Evolutionary conservation across 1,140 invertebrate genomes (phyloP), one percentile per base, ranked within the genome.

Genomic region (Aporrectodea caliginosa): DNA sequence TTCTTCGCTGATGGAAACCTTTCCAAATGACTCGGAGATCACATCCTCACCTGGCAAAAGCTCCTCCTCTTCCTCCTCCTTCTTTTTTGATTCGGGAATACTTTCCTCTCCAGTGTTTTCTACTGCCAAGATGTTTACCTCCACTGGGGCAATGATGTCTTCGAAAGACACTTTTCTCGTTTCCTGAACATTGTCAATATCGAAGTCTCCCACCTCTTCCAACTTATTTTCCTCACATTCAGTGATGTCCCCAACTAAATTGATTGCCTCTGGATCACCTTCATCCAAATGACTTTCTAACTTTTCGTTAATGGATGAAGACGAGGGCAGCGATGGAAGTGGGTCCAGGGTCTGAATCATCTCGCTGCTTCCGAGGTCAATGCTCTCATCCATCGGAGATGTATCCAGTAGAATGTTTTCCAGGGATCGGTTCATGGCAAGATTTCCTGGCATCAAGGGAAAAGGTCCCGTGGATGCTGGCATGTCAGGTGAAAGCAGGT

Each of bases 381-480:
- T 27, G 71, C 31, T 69, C 16, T 71, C 79, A 12, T 58, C 75
- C 35, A 69, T 35, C 22, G 69, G 33, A 34, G 79, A 75, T 16
- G 58, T 75, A 14, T 80, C 79, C 6, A 80, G 35, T 6, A 80
- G 69, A 77, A 80, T 80, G 35, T 73, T 80, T 43, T 80, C 79
- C 75, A 80, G 34, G 1, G 78, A 79, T 75, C 69, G 74, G 35
- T 73, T 27, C 12, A 32, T 73, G 27, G 33, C 69, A 34, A 43
- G 2, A 35, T 58, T 35, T 27, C 35, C 1, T 27, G 14, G 43
- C 16, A 76, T 72, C n/a, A 29, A 14, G 43, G 43, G 43, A 58
- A 58, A 58, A 6, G 6, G 43, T 12, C 6, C 22, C 22, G 43
- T 22, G 43, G 43, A 6, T 22, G 22, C 43, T 58, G 43, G 43